Base-by-base conservation (phyloP, 2,113 vertebrate species). In the Limnothrissa miodon region DNA sequence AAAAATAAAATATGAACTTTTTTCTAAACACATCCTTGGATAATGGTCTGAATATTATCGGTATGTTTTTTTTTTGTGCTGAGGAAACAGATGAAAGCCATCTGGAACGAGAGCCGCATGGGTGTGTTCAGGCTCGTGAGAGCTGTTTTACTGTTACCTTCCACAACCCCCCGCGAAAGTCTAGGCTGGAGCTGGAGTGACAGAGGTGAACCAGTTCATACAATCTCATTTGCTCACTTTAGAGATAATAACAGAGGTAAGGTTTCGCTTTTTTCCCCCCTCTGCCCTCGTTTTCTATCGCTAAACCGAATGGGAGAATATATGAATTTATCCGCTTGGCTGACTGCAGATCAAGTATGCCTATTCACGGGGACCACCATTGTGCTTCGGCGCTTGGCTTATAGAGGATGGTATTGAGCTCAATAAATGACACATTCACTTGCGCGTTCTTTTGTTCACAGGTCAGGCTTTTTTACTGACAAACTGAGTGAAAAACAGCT, bases 351-450 rank as follows among this genome's bases (percentile, higher is more conserved):
- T 84, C 78, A 45, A 87, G 81, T 85, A 84, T 80, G 70, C 82
- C 83, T 88, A 83, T 87, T 83, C 79, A 78, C 39, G 59, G 53
- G 79, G 33, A 33, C 66, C 29, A 82, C 85, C 78, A 82, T 82
- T 86, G 80, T 80, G 62, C 80, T 74, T 25, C 5, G 80, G 39
- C 83, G 51, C 81, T 74, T 85, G 81, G 62, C 82, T 79, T 85
- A n/a, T 42, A 19, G 80, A 85, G 84, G 45, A 78, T 29, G 51
- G 62, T 86, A 90, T 88, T 86, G 89, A 87, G 87, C 84, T 84
- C 45, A 74, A 88, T 86, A 88, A 90, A 90, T 88, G 86, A 80
- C 89, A 90, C 62, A 86, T 88, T 88, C 85, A 84, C 86, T 88
- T 85, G 83, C 81, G 44, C 82, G 45, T 87, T 85, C 29, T 42